Percentiles rank a stretch among this genome's conserved stretches.
phyloP scores from a whole-genome alignment of 1,140 invertebrate species.

The Piezodorus guildinii region DNA sequence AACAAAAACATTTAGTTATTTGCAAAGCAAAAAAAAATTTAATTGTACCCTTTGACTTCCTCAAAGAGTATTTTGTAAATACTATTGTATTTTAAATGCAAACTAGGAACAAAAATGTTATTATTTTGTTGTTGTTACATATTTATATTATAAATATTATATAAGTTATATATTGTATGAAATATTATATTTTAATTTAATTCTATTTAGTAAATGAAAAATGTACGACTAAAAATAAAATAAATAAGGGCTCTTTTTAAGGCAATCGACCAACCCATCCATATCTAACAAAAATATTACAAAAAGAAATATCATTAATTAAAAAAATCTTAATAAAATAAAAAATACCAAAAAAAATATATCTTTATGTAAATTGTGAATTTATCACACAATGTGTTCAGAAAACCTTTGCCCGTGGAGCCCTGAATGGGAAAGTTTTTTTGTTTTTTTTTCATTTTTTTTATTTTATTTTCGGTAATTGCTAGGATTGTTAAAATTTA shows the following conservation, averaged over 20 bases:
- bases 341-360: too few species aligned
- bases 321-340: too few species aligned
- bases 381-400: too few species aligned
- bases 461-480: too few species aligned
- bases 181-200: conserved; percentile 22
- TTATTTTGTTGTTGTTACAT: conserved; percentile 25
- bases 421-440: too few species aligned
- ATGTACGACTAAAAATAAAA: neutral
- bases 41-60: conserved; percentile 14
- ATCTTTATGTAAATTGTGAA: too few species aligned
- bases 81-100: conserved; percentile 17
- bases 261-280: conserved; percentile 14
- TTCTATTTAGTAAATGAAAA: conserved; percentile 8
- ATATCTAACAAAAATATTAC: conserved; percentile 9
- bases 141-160: conserved; percentile 21
- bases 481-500: too few species aligned
- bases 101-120: conserved; percentile 19
- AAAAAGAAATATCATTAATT: too few species aligned
- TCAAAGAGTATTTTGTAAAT: conserved; percentile 13
- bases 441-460: too few species aligned
- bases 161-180: conserved; percentile 15
- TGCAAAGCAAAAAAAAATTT: conserved; percentile 8
- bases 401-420: too few species aligned
- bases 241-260: conserved; percentile 4
- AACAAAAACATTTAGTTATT: conserved; percentile 12